A percentile compares a stretch with the other conserved stretches of the same genome.
phyloP scores from a whole-genome alignment of 2,113 vertebrate genomes.

The Odontesthes bonariensis region DNA sequence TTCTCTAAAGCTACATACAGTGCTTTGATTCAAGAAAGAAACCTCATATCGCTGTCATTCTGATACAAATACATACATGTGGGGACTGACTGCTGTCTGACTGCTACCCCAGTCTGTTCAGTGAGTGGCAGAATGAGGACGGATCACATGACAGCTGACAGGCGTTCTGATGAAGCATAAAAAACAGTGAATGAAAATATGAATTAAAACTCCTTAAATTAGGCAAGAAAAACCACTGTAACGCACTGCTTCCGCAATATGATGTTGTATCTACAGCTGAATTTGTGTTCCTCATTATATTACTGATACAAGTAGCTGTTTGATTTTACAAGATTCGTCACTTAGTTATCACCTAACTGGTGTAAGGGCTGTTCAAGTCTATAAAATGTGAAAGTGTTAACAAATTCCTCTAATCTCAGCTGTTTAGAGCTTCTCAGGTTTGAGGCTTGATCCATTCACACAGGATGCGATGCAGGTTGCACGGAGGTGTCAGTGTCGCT shows the following conservation, averaged over 20 bases:
- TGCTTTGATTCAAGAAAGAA: no score
- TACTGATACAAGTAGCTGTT: background rate
- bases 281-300: background rate
- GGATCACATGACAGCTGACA: no score
- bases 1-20: no score
- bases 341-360: background rate
- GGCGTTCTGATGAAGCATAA: no score
- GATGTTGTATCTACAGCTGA: background rate
- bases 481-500: slow-evolving; percentile 7
- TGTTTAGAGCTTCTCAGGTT: slow-evolving; percentile 38
- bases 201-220: background rate
- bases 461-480: slow-evolving; percentile 12
- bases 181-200: no score
- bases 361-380: slow-evolving; percentile 19
- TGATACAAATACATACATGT: no score
- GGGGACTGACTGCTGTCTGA: no score
- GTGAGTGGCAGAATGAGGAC: no score
- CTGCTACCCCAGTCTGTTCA: no score
- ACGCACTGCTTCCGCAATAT: no score
- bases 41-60: no score
- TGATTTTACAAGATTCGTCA: slow-evolving; percentile 18
- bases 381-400: slow-evolving; percentile 37
- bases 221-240: background rate
- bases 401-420: slow-evolving; percentile 29
- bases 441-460: slow-evolving; percentile 13